Evolutionary conservation across 2,113 vertebrate species (phyloP), one percentile per base, ranked within the genome.

Genomic region (Bujurquina vittata): DNA sequence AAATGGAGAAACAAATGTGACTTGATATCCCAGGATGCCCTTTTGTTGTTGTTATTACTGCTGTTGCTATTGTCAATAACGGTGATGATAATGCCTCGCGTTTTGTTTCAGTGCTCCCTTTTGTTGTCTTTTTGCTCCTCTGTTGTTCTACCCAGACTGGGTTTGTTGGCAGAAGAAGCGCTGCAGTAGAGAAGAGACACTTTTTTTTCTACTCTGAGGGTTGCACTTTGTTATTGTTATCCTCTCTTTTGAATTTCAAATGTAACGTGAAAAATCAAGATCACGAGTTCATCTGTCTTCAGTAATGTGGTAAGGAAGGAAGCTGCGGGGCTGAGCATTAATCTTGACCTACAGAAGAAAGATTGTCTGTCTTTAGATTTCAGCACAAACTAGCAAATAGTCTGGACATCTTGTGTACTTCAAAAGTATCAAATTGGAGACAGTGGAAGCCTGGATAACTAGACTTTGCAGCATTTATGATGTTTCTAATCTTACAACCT

Each of bases 1-100:
- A 92, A 90, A 92, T 82, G 84, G 80, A 81, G 61, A 91, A 90
- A 89, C 84, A 93, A 94, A 93, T 90, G 79, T 85, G 90, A 94
- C 86, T 94, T 91, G 88, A 91, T 94, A 91, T 94, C 87, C 86
- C 86, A 91, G 87, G 75, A 90, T 87, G 77, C 87, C 76, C 85
- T 93, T 37, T 91, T 93, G 92, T 91, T 92, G 81, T 89, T 90
- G 84, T 88, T 92, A 88, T 92, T 93, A 80, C 78, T 78, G 80
- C 82, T 81, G 90, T 92, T 88, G 90, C 87, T 89, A 80, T 89
- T 92, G 88, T 92, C 89, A 89, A 92, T 92, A 91, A 93, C 73
- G 88, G 86, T 85, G 90, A 90, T 84, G 88, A 89, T 91, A 90
- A 93, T 75, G 88, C 79, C 14, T 75, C 82, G 77, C 85, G 84